These are phyloP conservation scores for Drosophila quadrilineata DNA, from an alignment of 1,140 invertebrate genomes.

Conservation along the genomic window DNA sequence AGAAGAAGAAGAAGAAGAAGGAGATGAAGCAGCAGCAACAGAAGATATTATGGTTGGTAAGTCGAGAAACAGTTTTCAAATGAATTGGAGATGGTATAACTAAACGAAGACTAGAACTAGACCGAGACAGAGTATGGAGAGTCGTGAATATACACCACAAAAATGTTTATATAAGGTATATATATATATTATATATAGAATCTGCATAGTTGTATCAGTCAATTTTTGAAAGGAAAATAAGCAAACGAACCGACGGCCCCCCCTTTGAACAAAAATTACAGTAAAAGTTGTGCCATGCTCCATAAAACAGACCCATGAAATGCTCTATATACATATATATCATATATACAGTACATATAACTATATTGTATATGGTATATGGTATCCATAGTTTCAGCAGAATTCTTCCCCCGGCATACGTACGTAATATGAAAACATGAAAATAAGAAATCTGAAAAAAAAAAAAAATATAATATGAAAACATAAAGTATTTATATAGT, in stretches of 20 bases:
- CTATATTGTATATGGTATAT: background rate
- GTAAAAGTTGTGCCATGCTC: slow-evolving; percentile 40
- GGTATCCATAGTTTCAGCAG: slow-evolving; percentile 36
- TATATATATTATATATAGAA: slow-evolving; percentile 28
- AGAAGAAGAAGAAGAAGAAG: slow-evolving; percentile 1
- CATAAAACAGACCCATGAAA: slow-evolving; percentile 5
- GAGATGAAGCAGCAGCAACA: slow-evolving; percentile 22
- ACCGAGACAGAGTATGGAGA: too few species aligned
- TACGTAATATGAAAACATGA: slow-evolving; percentile 43
- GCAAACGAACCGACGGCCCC: slow-evolving; percentile 43
- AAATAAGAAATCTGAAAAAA: too few species aligned
- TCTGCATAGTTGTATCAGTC: slow-evolving; percentile 48
- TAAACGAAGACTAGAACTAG: too few species aligned
- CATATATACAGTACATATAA: background rate
- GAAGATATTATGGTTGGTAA: too few species aligned
- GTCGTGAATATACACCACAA: slow-evolving; percentile 41
- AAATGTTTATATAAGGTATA: slow-evolving; percentile 41
- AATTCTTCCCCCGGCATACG: slow-evolving; percentile 63
- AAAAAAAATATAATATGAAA: slow-evolving; percentile 14
- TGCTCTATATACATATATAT: slow-evolving; percentile 14
- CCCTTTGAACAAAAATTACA: slow-evolving; percentile 4
- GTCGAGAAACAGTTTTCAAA: too few species aligned
- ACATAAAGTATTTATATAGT: slow-evolving; percentile 72
- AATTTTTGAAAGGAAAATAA: slow-evolving; percentile 41
- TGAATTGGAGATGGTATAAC: too few species aligned